phyloP scores from a whole-genome alignment of 2,113 vertebrate genomes.

The Rana temporaria region DNA sequence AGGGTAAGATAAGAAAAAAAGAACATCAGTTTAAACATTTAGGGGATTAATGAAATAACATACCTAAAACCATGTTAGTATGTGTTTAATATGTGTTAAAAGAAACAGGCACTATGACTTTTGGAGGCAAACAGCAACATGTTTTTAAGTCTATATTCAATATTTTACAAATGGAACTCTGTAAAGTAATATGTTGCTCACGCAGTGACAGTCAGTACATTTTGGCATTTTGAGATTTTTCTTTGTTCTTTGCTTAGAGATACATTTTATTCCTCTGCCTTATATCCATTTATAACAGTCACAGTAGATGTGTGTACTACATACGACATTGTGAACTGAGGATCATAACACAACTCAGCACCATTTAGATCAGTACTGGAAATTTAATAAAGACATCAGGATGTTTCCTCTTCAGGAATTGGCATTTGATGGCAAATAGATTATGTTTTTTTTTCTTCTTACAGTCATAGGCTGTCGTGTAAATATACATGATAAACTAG shows the following conservation, averaged over 20 bases:
- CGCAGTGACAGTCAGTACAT: not conserved
- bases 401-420: not conserved
- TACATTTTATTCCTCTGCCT: not conserved
- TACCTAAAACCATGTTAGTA: too few relatives aligned
- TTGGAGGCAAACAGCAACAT: not conserved
- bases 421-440: slow-evolving; percentile 24
- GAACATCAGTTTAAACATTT: too few relatives aligned
- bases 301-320: not conserved
- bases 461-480: not conserved
- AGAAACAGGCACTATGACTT: not conserved
- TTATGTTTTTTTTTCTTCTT: slow-evolving; percentile 7
- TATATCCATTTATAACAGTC: not conserved
- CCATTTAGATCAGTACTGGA: not conserved
- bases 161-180: not conserved
- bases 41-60: too few relatives aligned
- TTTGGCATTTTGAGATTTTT: not conserved
- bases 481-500: not conserved
- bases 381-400: slow-evolving; percentile 1
- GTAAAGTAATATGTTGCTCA: not conserved
- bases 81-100: too few relatives aligned
- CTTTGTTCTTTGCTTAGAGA: not conserved
- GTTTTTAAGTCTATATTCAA: slow-evolving; percentile 4
- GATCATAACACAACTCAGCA: not conserved
- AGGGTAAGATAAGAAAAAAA: too few relatives aligned
- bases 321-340: slow-evolving; percentile 19